Evolutionary conservation across 2,797 vertebrate species (phyloP).

Genomic region (Oophaga sylvatica): DNA sequence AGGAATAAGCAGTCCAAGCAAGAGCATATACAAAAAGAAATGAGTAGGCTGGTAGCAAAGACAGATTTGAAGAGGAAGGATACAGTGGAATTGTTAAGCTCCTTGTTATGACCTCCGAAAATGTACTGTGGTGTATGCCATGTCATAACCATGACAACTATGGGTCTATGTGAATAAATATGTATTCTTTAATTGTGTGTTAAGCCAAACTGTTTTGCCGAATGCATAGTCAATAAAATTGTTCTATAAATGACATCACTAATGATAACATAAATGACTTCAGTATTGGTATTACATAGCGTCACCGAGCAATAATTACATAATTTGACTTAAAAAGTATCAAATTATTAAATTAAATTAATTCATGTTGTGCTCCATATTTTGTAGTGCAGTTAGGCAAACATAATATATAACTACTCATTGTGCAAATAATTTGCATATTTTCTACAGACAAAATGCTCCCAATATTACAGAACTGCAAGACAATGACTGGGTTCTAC

Average conservation of each 20-base stretch:
- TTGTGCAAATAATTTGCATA: no score
- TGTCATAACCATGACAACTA: slow-evolving; percentile 15
- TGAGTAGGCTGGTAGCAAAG: slow-evolving; percentile 32
- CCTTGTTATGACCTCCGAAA: slow-evolving; percentile 46
- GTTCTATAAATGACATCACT: background rate
- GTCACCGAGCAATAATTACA: background rate
- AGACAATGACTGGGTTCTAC: no score
- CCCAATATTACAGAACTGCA: no score
- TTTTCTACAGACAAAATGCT: no score
- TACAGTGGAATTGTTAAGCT: slow-evolving; percentile 33
- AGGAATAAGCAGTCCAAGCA: slow-evolving; percentile 48
- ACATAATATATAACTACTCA: no score
- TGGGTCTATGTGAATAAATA: background rate
- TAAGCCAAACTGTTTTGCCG: background rate
- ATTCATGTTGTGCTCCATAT: no score
- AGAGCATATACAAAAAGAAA: slow-evolving; percentile 44
- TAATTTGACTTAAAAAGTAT: background rate
- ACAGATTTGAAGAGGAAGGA: slow-evolving; percentile 37
- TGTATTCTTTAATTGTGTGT: background rate
- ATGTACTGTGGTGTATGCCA: slow-evolving; percentile 27
- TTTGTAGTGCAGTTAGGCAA: no score
- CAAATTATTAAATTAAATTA: background rate
- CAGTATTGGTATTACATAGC: background rate
- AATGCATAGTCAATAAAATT: background rate
- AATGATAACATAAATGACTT: background rate